These are phyloP conservation scores for Clusia tigrina DNA, from an alignment of 2,888 invertebrate genomes.

Conservation along the genomic window DNA sequence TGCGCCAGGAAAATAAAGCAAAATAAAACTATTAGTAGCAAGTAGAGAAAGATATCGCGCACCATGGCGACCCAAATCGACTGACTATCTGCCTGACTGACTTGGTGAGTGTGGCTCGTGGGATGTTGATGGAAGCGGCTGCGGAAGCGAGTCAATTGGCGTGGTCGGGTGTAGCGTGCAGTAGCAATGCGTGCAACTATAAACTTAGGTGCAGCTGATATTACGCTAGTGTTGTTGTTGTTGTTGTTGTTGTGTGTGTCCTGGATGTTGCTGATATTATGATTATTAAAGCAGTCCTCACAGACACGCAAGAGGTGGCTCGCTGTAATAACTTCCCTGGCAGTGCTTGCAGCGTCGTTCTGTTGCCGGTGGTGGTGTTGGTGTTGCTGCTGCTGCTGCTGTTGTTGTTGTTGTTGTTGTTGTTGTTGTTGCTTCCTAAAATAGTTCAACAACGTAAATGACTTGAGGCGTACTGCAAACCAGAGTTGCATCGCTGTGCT, in stretches of 20 bases:
- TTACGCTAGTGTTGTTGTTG: too few species aligned
- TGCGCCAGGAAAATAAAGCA: conserved; percentile 63
- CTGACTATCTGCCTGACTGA: too few species aligned
- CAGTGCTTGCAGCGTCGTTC: not conserved
- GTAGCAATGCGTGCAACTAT: too few species aligned
- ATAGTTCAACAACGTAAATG: conserved; percentile 7
- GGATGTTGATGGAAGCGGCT: too few species aligned
- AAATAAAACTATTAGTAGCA: conserved; percentile 63
- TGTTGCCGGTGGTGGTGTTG: not conserved
- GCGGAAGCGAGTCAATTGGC: too few species aligned
- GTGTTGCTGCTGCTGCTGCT: conserved; percentile 8
- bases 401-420: conserved; percentile 17
- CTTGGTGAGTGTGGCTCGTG: too few species aligned
- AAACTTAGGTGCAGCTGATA: too few species aligned
- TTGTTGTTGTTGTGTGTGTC: conserved; percentile 18
- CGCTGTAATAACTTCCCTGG: not conserved
- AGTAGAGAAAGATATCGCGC: conserved; percentile 62
- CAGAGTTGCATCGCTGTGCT: conserved; percentile 17
- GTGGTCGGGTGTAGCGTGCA: too few species aligned
- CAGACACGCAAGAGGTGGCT: not conserved
- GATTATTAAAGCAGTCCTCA: not conserved
- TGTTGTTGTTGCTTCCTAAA: conserved; percentile 5
- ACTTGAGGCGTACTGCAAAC: not conserved
- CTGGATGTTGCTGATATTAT: not conserved
- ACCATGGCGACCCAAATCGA: conserved; percentile 52